Conservation (phyloP, 2,113 vertebrate genomes). For the Neopipo cinnamomea region DNA sequence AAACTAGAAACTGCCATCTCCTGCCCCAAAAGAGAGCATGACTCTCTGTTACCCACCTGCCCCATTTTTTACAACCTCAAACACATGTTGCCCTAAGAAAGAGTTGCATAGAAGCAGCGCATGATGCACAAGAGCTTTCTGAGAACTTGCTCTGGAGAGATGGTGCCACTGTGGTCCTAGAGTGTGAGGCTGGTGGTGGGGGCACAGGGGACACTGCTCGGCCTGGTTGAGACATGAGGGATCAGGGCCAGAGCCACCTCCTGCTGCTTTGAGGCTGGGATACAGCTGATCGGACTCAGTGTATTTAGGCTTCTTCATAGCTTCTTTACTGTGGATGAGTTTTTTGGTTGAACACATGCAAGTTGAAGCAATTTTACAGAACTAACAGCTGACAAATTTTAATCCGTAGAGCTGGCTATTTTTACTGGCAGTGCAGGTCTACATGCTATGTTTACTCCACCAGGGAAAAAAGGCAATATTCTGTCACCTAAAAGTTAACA, state of each 20-base stretch:
- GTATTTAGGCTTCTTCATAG: background rate
- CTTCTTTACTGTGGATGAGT: background rate
- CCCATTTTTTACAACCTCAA: background rate
- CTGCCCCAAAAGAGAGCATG: background rate
- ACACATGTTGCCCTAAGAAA: background rate
- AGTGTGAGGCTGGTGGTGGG: background rate
- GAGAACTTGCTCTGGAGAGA: background rate
- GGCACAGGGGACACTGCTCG: accelerated
- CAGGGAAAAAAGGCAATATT: background rate
- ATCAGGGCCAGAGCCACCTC: background rate
- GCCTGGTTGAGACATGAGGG: background rate
- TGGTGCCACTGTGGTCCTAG: background rate
- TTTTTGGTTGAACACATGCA: background rate
- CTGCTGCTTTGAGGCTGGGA: background rate
- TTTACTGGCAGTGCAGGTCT: background rate
- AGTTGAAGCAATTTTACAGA: background rate
- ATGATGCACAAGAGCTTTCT: background rate
- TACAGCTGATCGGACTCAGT: background rate
- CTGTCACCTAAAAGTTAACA: background rate
- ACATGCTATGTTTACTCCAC: background rate
- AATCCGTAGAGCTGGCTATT: background rate
- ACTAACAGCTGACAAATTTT: background rate
- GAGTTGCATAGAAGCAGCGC: background rate
- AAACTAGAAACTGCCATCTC: background rate
- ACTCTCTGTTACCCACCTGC: background rate